Conservation (phyloP, 2,797 vertebrate species). For the Enteromius thamalakanensis region DNA sequence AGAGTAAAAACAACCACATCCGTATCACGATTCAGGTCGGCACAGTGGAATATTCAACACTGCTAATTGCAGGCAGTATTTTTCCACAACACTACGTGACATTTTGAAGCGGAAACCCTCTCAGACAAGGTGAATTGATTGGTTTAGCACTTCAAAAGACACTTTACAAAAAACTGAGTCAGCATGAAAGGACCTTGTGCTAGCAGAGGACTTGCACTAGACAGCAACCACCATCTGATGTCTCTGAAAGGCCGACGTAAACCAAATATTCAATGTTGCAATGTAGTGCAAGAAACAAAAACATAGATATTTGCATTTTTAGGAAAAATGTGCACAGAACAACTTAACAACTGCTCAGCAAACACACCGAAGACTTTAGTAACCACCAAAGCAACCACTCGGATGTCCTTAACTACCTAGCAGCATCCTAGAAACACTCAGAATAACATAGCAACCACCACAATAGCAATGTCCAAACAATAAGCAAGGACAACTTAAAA, state of each 20-base stretch:
- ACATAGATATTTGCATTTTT: background rate
- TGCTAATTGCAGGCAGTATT: slow-evolving; percentile 63
- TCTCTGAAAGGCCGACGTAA: slow-evolving; percentile 21
- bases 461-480: background rate
- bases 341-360: background rate
- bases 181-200: slow-evolving; percentile 25
- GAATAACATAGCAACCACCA: background rate
- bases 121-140: slow-evolving; percentile 61
- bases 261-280: background rate
- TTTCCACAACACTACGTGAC: slow-evolving; percentile 57
- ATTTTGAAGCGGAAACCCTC: slow-evolving; percentile 56
- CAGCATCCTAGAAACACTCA: background rate
- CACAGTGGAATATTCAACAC: slow-evolving; percentile 47
- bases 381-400: background rate
- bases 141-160: slow-evolving; percentile 64
- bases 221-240: background rate
- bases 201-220: slow-evolving; percentile 26
- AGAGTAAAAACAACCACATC: slow-evolving; percentile 56
- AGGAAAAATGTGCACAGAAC: background rate
- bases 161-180: slow-evolving; percentile 49
- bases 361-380: background rate
- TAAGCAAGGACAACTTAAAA: background rate
- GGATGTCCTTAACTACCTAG: background rate
- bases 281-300: background rate
- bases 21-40: slow-evolving; percentile 45